Percentiles rank a stretch among this genome's conserved stretches.
Evolutionary conservation across 2,797 vertebrate genomes (phyloP).

Genomic region (Urocyon cinereoargenteus): DNA sequence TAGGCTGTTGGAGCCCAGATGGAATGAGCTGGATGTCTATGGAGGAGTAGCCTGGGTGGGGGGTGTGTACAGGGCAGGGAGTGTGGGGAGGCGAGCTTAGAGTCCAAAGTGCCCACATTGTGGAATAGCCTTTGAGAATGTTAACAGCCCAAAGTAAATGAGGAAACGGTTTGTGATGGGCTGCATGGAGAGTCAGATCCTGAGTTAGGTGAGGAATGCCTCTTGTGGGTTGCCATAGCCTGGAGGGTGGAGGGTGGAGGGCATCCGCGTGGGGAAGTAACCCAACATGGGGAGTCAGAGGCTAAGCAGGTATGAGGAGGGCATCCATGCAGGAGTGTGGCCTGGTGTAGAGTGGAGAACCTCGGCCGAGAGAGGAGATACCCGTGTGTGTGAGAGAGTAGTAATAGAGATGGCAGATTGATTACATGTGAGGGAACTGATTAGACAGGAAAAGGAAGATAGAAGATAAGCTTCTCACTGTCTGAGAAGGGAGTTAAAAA

Average conservation of each 20-base stretch:
- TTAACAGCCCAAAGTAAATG: neutral
- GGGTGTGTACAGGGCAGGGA: neutral
- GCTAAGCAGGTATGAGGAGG: neutral
- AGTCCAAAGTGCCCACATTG: neutral
- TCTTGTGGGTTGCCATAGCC: neutral
- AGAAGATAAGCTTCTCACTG: neutral
- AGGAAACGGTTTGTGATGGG: neutral
- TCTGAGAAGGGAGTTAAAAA: neutral
- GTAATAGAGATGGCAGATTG: neutral
- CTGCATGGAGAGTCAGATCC: neutral
- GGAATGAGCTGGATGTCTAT: rapidly evolving
- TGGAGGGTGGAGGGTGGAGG: neutral
- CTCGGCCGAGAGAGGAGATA: neutral
- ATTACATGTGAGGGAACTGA: neutral
- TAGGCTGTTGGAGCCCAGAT: neutral
- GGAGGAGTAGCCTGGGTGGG: neutral
- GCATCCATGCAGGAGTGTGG: too few relatives aligned
- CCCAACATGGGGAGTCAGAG: neutral
- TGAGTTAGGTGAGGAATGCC: neutral
- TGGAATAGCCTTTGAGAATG: neutral
- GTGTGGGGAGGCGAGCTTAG: too few relatives aligned
- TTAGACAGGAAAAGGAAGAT: neutral
- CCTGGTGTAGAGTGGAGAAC: neutral
- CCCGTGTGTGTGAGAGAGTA: neutral
- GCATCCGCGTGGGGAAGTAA: neutral